These are phyloP conservation scores for Perdita meconis DNA, from an alignment of 2,888 invertebrate species.

Conservation along the genomic window DNA sequence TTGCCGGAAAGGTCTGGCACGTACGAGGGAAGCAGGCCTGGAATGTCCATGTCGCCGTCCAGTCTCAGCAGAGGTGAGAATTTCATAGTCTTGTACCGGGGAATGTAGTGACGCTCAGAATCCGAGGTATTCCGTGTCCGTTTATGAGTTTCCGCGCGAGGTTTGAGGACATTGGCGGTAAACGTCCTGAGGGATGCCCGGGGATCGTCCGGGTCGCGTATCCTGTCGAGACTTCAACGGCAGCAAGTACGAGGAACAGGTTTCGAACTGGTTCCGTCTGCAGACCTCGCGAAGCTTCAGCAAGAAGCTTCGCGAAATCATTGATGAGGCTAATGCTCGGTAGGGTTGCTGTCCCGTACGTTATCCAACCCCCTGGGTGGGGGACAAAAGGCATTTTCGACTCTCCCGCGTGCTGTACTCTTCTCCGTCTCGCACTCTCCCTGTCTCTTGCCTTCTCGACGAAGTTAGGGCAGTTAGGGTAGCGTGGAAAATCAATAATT, in stretches of 20 bases:
- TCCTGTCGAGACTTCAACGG: slow-evolving; percentile 47
- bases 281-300: not conserved
- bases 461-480: slow-evolving; percentile 83
- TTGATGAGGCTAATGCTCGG: slow-evolving; percentile 69
- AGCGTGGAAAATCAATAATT: slow-evolving; percentile 84
- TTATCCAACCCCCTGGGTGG: slow-evolving; percentile 74
- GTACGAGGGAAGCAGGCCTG: slow-evolving; percentile 81
- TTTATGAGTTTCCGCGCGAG: no score
- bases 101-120: not conserved
- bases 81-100: slow-evolving; percentile 46
- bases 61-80: slow-evolving; percentile 91
- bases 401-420: slow-evolving; percentile 74
- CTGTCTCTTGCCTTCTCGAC: slow-evolving; percentile 74
- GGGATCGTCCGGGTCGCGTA: not conserved
- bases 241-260: slow-evolving; percentile 26
- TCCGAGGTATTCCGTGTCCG: not conserved
- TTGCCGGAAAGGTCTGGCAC: slow-evolving; percentile 76
- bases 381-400: slow-evolving; percentile 81
- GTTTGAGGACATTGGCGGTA: not conserved
- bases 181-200: not conserved
- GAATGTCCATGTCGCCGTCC: slow-evolving; percentile 89
- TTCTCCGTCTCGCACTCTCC: slow-evolving; percentile 54
- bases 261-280: not conserved
- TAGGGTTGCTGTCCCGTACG: slow-evolving; percentile 74
- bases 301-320: slow-evolving; percentile 73